These are phyloP conservation scores for Brachyistius frenatus DNA, from an alignment of 2,113 vertebrate species.

Conservation along the genomic window DNA sequence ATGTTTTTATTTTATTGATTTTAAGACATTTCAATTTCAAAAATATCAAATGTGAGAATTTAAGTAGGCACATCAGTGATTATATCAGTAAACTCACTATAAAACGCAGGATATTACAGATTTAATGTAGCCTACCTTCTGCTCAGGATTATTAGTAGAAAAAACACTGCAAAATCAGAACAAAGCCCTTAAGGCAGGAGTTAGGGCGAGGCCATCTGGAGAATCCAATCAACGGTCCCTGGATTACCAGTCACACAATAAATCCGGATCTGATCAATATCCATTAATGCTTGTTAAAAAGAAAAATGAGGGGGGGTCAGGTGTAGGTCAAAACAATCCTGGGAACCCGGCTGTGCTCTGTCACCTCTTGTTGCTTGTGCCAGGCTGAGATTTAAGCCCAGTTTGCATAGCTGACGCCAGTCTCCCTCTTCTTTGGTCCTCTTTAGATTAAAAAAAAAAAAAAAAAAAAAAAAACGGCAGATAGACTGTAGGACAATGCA, in stretches of 20 bases:
- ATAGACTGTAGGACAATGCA: neutral
- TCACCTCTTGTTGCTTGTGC: slow-evolving; percentile 51
- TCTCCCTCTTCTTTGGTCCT: slow-evolving; percentile 9
- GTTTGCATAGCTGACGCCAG: slow-evolving; percentile 39
- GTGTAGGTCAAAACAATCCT: slow-evolving; percentile 42
- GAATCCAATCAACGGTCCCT: slow-evolving; percentile 53
- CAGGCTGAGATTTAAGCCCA: slow-evolving; percentile 54
- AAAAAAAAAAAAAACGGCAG: neutral
- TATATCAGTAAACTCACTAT: neutral
- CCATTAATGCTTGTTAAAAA: slow-evolving; percentile 55
- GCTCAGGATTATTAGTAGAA: neutral
- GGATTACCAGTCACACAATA: slow-evolving; percentile 60
- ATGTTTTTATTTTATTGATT: neutral
- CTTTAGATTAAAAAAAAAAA: neutral
- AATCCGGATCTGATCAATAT: slow-evolving; percentile 72
- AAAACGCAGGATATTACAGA: neutral
- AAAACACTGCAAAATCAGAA: slow-evolving; percentile 30
- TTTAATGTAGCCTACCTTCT: neutral
- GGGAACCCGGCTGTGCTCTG: slow-evolving; percentile 50
- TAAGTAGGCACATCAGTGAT: neutral
- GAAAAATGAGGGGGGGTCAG: slow-evolving; percentile 28
- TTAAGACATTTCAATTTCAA: neutral
- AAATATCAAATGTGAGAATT: neutral
- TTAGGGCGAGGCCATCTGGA: slow-evolving; percentile 67
- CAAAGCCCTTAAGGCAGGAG: slow-evolving; percentile 48